Evolutionary conservation across 2,888 invertebrate genomes (phyloP).

Genomic region (Trichopria drosophilae): DNA sequence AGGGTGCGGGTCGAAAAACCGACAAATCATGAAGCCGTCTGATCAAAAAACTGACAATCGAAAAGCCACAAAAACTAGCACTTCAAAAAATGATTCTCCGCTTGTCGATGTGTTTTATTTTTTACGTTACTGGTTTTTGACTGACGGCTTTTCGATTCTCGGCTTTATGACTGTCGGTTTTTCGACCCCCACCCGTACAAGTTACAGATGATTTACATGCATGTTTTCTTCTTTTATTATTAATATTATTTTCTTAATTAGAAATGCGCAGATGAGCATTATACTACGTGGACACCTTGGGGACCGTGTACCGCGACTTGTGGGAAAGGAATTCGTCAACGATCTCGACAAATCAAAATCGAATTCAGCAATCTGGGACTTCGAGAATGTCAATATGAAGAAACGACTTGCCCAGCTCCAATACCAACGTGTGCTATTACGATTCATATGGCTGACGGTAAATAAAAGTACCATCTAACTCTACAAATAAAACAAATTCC

Average conservation of each 20-base stretch:
- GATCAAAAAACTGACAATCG: too few species aligned
- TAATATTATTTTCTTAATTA: slow-evolving; percentile 29
- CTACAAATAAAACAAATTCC: too few species aligned
- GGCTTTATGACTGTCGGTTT: too few species aligned
- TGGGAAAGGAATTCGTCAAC: slow-evolving; percentile 74
- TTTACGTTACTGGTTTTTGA: too few species aligned
- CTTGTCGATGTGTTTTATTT: too few species aligned
- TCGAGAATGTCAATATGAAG: slow-evolving; percentile 48
- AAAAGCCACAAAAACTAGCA: not conserved
- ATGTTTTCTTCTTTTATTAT: not conserved
- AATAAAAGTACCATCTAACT: too few species aligned
- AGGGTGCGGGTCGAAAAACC: too few species aligned
- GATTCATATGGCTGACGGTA: too few species aligned
- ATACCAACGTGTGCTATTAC: slow-evolving; percentile 49
- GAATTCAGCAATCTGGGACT: slow-evolving; percentile 36
- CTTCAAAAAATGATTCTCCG: not conserved
- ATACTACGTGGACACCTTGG: slow-evolving; percentile 82
- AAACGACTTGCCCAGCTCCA: slow-evolving; percentile 44
- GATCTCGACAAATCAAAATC: slow-evolving; percentile 62
- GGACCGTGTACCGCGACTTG: slow-evolving; percentile 88
- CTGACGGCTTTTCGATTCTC: too few species aligned
- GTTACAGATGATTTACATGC: not conserved
- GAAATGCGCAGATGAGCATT: slow-evolving; percentile 59
- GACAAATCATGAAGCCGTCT: too few species aligned
- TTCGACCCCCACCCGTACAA: not conserved